Conservation (phyloP, 64 coral and sea anemone species). For the Anthopleura sola region DNA sequence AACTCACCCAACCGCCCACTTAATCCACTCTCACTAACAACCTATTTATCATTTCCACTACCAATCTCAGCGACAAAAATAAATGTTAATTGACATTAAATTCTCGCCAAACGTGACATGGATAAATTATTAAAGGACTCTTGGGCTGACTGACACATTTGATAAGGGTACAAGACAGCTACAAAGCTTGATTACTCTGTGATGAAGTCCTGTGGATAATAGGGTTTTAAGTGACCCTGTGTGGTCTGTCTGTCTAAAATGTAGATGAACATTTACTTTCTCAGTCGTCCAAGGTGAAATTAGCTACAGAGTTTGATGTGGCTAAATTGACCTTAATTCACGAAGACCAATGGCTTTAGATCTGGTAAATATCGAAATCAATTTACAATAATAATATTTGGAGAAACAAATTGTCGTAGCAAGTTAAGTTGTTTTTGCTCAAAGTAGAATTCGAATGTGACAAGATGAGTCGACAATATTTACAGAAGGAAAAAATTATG, state of each 20-base stretch:
- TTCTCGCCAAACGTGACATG: background rate
- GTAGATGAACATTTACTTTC: background rate
- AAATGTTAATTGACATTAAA: background rate
- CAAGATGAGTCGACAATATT: background rate
- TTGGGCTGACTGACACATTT: background rate
- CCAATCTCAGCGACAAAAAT: background rate
- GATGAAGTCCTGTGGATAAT: background rate
- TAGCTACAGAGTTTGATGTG: background rate
- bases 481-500: background rate
- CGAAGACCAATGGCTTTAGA: background rate
- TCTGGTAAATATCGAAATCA: background rate
- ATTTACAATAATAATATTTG: background rate
- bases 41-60: background rate
- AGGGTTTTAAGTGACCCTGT: background rate
- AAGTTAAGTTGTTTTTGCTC: background rate
- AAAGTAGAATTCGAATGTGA: background rate
- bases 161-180: background rate
- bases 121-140: background rate
- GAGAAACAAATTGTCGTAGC: background rate
- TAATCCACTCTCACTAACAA: background rate
- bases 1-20: background rate
- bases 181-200: background rate
- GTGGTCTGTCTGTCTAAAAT: background rate
- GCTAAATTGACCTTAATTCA: background rate
- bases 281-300: background rate